A percentile compares a stretch with the other conserved stretches of the same genome.
phyloP scores from a whole-genome alignment of 2,113 vertebrate species.

The Machaerirhynchus nigripectus region DNA sequence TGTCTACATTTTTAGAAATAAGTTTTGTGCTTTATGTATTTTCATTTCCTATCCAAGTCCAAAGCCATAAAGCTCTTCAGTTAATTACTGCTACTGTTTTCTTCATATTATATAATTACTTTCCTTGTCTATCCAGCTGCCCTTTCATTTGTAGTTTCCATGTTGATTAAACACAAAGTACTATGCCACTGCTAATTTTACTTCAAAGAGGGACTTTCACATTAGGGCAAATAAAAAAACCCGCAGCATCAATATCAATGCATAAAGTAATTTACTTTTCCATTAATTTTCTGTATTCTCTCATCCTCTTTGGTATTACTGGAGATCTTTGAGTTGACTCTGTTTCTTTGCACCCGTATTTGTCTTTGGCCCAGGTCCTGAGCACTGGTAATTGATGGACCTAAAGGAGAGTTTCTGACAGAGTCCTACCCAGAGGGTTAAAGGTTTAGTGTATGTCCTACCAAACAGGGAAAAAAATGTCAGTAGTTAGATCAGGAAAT shows the following conservation, averaged over 20 bases:
- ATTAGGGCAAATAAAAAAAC: background rate
- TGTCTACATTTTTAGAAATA: background rate
- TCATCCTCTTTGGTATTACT: background rate
- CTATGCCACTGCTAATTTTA: background rate
- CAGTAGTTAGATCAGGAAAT: background rate
- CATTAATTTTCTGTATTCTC: background rate
- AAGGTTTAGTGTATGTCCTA: background rate
- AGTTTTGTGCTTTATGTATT: background rate
- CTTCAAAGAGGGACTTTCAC: constrained; percentile 6
- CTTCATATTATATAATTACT: background rate
- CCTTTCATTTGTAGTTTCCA: constrained; percentile 4
- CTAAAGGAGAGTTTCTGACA: background rate
- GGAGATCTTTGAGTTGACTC: background rate
- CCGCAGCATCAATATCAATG: background rate
- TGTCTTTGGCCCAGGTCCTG: background rate
- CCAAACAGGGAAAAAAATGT: background rate
- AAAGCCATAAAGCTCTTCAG: background rate
- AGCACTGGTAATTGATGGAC: background rate
- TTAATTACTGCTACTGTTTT: background rate
- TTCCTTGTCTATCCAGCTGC: background rate
- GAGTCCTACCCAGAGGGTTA: background rate
- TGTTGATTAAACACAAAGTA: background rate
- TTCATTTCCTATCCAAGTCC: background rate
- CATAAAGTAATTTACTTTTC: background rate
- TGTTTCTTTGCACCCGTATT: background rate